phyloP scores from a whole-genome alignment of 2,797 vertebrate genomes.

The Eulemur rubriventer region DNA sequence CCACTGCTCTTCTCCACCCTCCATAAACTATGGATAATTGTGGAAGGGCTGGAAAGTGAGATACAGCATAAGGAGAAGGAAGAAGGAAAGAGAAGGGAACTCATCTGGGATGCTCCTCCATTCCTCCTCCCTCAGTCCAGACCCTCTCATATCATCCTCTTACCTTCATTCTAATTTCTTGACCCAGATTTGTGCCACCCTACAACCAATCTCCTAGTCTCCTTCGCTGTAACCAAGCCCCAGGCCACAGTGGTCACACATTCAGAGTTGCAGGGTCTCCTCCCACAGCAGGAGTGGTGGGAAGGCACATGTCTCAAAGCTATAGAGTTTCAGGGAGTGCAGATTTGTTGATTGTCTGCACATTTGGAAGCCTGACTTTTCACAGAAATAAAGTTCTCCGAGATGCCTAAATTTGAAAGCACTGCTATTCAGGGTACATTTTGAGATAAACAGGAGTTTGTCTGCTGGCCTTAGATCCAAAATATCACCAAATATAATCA shows the following conservation, averaged over 20 bases:
- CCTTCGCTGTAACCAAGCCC: neutral
- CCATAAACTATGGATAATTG: neutral
- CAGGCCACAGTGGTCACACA: neutral
- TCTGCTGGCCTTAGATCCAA: neutral
- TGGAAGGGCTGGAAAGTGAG: neutral
- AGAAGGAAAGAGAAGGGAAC: neutral
- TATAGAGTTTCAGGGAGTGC: neutral
- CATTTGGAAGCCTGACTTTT: constrained; percentile 32
- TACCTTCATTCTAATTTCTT: neutral
- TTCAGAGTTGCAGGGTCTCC: neutral
- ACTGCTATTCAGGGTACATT: neutral
- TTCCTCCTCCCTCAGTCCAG: neutral
- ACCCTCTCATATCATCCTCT: neutral
- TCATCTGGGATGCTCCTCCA: neutral
- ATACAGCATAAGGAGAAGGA: too few relatives aligned
- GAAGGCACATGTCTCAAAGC: neutral
- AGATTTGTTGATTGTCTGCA: neutral
- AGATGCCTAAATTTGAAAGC: neutral
- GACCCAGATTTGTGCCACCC: neutral
- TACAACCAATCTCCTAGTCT: neutral
- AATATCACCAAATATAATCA: neutral
- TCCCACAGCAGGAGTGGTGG: neutral
- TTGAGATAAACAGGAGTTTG: neutral
- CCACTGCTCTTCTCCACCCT: neutral
- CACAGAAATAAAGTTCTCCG: neutral